These are phyloP conservation scores for Semaprochilodus insignis DNA, from an alignment of 2,797 vertebrate species.

Conservation along the genomic window DNA sequence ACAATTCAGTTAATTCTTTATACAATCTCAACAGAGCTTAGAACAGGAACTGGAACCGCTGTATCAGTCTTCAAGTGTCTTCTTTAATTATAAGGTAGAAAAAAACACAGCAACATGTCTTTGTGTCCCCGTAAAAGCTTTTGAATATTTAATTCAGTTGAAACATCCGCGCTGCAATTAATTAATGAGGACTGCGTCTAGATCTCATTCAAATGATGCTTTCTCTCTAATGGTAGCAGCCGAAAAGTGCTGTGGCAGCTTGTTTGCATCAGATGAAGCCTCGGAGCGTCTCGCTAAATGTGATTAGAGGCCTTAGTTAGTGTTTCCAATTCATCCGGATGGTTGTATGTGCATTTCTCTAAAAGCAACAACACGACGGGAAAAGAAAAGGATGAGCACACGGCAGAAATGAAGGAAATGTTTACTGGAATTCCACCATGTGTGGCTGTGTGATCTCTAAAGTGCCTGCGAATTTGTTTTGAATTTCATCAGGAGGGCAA, in stretches of 20 bases:
- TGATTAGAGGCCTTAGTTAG: conserved; percentile 21
- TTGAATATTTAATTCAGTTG: conserved; percentile 39
- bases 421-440: conserved; percentile 48
- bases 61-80: neutral
- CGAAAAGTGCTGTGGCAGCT: conserved; percentile 34
- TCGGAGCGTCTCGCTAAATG: conserved; percentile 20
- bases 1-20: neutral
- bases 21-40: neutral
- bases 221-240: conserved; percentile 31
- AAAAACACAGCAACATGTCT: neutral
- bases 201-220: conserved; percentile 22
- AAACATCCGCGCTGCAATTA: conserved; percentile 28
- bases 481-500: conserved; percentile 54
- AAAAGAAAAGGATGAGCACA: neutral
- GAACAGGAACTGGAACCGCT: neutral
- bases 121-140: conserved; percentile 4
- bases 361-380: conserved; percentile 1
- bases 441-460: conserved; percentile 30
- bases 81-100: neutral
- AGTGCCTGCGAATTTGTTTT: conserved; percentile 65
- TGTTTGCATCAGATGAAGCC: conserved; percentile 40
- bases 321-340: conserved; percentile 16
- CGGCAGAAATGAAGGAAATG: conserved; percentile 3
- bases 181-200: conserved; percentile 24
- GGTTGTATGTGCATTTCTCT: neutral